A percentile compares a stretch with the other conserved stretches of the same genome.
These are phyloP conservation scores for Hypotaenidia okinawae DNA, from an alignment of 2,797 vertebrate species.

Conservation along the genomic window DNA sequence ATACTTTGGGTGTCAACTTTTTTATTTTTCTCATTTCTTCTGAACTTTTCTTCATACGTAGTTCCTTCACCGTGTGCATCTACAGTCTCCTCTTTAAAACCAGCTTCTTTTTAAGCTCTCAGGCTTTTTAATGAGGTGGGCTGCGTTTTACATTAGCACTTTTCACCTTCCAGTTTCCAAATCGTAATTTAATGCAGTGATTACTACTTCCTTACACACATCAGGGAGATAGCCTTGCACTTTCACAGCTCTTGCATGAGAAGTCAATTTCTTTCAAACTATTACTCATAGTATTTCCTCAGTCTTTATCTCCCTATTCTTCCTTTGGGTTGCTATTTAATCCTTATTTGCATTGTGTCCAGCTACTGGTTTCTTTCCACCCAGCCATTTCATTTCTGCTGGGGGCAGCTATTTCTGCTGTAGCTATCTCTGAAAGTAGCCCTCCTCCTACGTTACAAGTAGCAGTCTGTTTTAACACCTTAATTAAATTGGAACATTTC, in stretches of 20 bases:
- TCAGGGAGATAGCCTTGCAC: not conserved
- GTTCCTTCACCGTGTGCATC: not conserved
- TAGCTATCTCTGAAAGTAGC: not conserved
- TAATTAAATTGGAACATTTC: slow-evolving; percentile 22
- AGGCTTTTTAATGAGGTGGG: not conserved
- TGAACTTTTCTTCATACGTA: not conserved
- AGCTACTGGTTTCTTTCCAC: not conserved
- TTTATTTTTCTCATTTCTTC: not conserved
- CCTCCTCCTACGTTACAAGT: not conserved
- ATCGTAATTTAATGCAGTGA: not conserved
- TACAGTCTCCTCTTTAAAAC: not conserved
- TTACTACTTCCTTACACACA: not conserved
- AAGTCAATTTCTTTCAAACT: not conserved
- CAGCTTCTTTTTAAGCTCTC: not conserved
- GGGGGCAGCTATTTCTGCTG: not conserved
- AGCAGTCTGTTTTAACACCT: not conserved
- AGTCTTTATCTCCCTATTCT: not conserved
- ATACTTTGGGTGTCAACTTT: not conserved
- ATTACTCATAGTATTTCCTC: not conserved
- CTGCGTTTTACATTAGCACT: not conserved
- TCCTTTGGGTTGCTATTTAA: not conserved
- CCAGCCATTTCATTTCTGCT: not conserved
- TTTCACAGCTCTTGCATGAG: not conserved
- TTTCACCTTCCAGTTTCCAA: not conserved
- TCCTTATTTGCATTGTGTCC: not conserved